Conservation (phyloP, 1,140 invertebrate genomes). For the Nephila pilipes region DNA sequence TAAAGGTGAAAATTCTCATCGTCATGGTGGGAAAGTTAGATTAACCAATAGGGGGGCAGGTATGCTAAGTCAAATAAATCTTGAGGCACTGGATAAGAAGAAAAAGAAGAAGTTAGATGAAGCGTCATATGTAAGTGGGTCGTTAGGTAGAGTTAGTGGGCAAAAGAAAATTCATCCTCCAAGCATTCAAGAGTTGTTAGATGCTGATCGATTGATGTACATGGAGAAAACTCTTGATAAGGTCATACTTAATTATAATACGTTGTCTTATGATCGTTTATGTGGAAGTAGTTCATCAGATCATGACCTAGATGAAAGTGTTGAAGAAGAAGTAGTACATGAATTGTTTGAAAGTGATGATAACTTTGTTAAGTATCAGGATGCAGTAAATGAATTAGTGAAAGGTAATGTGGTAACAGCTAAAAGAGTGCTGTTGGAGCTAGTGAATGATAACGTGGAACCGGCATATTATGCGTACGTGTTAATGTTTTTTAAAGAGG, state of each 20-base stretch:
- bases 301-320: not conserved
- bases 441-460: not conserved
- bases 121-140: not conserved
- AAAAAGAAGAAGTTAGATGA: not conserved
- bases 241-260: constrained; percentile 2
- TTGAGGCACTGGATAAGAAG: not conserved
- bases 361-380: not conserved
- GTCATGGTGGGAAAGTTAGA: too few relatives aligned
- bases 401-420: not conserved
- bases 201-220: not conserved
- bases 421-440: not conserved
- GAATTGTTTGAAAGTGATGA: not conserved
- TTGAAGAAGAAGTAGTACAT: not conserved
- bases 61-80: not conserved
- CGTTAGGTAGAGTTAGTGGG: not conserved
- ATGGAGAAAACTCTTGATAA: not conserved
- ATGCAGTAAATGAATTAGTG: not conserved
- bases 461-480: not conserved
- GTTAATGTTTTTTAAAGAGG: not conserved
- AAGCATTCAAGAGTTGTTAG: not conserved
- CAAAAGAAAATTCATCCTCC: not conserved
- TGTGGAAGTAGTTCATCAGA: not conserved
- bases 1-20: too few relatives aligned
- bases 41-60: not conserved
- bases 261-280: not conserved